Conservation (phyloP, 2,113 vertebrate genomes). For the Stercorarius parasiticus region DNA sequence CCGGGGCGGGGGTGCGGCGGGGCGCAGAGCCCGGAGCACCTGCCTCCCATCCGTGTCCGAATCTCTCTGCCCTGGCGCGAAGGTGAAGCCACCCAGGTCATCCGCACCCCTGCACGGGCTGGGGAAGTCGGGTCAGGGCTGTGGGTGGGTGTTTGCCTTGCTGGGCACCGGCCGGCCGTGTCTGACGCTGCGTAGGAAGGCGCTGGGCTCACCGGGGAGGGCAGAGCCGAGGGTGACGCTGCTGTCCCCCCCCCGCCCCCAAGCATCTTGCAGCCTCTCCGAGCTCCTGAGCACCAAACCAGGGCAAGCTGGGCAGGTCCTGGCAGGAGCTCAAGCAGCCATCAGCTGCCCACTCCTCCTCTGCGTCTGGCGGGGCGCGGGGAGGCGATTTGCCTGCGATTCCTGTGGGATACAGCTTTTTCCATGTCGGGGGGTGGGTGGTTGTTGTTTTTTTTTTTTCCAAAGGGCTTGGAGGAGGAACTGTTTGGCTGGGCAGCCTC, state of each 20-base stretch:
- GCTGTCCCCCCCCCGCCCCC: accelerated
- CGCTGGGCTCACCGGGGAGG: accelerated
- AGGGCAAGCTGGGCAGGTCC: neutral
- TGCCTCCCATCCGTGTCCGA: accelerated
- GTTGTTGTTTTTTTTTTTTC: too few relatives aligned
- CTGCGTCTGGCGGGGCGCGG: neutral
- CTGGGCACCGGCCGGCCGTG: neutral
- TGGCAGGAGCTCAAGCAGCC: neutral
- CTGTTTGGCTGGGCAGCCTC: neutral
- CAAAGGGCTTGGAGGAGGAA: neutral
- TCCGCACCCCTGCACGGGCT: neutral
- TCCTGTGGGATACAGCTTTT: neutral
- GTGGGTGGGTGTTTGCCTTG: neutral
- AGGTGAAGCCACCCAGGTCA: neutral
- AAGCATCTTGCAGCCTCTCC: neutral
- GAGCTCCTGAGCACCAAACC: neutral
- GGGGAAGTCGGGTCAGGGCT: neutral
- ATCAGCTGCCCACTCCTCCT: neutral
- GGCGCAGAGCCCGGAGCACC: neutral
- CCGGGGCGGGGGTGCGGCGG: too few relatives aligned
- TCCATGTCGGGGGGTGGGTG: neutral
- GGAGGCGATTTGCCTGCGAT: neutral
- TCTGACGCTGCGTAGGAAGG: neutral
- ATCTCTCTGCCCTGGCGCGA: accelerated
- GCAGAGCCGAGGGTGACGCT: neutral